A percentile compares a stretch with the other conserved stretches of the same genome.
Conservation (phyloP, 2,113 vertebrate species). For the Lamprologus callipterus region DNA sequence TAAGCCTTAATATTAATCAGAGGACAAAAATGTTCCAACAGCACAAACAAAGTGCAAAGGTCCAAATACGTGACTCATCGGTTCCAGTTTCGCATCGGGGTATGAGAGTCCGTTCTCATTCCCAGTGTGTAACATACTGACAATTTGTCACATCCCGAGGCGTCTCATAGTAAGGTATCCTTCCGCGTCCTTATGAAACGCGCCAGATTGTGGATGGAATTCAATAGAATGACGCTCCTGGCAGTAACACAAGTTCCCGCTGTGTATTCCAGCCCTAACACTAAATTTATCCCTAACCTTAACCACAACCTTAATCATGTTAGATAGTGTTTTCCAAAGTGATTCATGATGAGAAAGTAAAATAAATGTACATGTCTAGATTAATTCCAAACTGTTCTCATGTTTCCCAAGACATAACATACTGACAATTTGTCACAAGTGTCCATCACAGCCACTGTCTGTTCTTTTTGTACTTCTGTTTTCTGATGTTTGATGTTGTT, state of each 20-base stretch:
- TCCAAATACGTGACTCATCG: neutral
- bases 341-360: neutral
- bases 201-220: neutral
- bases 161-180: neutral
- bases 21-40: neutral
- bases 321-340: neutral
- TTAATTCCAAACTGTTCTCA: neutral
- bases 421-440: neutral
- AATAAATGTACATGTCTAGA: neutral
- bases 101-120: neutral
- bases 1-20: neutral
- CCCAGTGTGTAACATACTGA: neutral
- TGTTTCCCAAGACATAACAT: rapidly evolving
- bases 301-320: neutral
- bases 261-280: neutral
- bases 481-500: neutral
- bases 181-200: neutral
- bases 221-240: neutral
- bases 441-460: neutral
- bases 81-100: neutral
- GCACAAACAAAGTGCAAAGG: neutral
- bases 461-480: neutral
- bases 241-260: neutral
- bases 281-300: neutral
- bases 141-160: neutral